These are phyloP conservation scores for Lepidothrix coronata DNA, from an alignment of 2,113 vertebrate genomes.

Conservation along the genomic window DNA sequence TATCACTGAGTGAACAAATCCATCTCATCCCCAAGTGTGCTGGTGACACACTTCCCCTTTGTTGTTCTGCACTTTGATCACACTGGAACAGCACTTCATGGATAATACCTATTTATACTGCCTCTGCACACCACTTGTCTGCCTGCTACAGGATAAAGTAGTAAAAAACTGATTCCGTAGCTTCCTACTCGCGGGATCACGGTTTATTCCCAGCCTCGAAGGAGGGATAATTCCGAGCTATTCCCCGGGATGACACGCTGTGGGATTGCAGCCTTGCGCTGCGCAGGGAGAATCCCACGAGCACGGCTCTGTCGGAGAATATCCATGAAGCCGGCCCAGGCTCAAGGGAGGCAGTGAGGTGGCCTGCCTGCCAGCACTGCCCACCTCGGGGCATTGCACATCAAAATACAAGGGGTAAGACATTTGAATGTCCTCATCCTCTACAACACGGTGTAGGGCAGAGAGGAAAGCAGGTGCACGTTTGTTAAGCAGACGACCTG, in stretches of 20 bases:
- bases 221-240: not conserved
- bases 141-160: not conserved
- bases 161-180: not conserved
- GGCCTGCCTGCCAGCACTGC: not conserved
- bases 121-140: not conserved
- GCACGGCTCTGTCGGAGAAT: fast-evolving
- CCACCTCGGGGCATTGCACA: not conserved
- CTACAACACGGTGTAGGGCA: not conserved
- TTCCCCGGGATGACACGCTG: not conserved
- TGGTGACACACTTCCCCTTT: not conserved
- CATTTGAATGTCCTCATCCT: not conserved
- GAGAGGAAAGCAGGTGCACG: not conserved
- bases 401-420: not conserved
- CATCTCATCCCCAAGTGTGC: fast-evolving
- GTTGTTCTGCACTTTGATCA: constrained; percentile 51
- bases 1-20: not conserved
- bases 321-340: not conserved
- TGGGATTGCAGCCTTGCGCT: not conserved
- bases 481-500: not conserved
- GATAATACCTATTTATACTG: not conserved
- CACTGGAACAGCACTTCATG: not conserved
- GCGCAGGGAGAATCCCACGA: not conserved
- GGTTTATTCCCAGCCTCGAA: not conserved
- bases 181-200: not conserved
- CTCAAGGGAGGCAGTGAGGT: not conserved